phyloP scores from a whole-genome alignment of 2,888 invertebrate species.

The Tipula vernalis region DNA sequence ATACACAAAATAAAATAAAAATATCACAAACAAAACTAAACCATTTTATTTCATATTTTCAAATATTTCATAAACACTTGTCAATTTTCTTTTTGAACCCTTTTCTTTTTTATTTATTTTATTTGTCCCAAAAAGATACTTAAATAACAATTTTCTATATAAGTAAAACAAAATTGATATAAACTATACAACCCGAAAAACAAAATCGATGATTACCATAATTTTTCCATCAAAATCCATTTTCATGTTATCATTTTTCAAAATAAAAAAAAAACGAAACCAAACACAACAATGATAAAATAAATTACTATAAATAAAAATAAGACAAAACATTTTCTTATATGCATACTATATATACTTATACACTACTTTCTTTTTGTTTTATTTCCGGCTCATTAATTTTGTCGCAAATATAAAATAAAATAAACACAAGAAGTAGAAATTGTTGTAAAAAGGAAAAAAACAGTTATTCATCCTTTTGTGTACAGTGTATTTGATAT shows the following conservation, averaged over 20 bases:
- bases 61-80: slow-evolving; percentile 4
- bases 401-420: not conserved
- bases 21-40: not conserved
- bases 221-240: slow-evolving; percentile 4
- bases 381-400: not conserved
- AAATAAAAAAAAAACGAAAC: not conserved
- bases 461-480: not conserved
- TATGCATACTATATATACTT: not conserved
- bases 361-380: not conserved
- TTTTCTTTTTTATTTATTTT: not conserved
- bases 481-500: not conserved
- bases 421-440: not conserved
- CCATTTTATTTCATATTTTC: not conserved
- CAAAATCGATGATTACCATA: not conserved
- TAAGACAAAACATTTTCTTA: not conserved
- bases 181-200: not conserved
- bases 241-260: slow-evolving; percentile 4
- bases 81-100: not conserved
- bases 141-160: not conserved
- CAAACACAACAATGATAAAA: not conserved
- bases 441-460: not conserved
- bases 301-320: not conserved
- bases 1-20: not conserved
- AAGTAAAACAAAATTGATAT: not conserved
- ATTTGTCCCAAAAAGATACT: not conserved